Evolutionary conservation across 2,888 invertebrate species (phyloP), one percentile per base, ranked within the genome.

Genomic region (Rhorus exstirpatorius): DNA sequence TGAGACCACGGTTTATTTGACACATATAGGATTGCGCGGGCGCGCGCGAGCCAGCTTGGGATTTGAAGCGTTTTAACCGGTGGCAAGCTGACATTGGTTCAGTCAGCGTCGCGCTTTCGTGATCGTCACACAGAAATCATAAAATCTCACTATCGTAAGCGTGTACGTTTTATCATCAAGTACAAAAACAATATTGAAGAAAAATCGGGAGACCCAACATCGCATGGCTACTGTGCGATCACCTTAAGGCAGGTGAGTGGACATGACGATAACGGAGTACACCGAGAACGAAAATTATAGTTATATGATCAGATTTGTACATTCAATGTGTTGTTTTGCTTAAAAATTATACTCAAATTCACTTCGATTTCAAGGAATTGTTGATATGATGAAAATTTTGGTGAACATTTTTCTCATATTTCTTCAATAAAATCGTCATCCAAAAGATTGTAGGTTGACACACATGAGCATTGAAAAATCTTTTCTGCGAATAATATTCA

Each of bases 101-200:
- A 90, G 90, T 90, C 79, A 77, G 81, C 85, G 84, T 80, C 82
- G 86, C 86, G 88, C 88, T 85, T 83, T 87, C 87, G 86, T 79
- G 58, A 38, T 85, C 83, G 87, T 81, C 72, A 76, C 72, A 76
- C 67, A 83, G 79, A 67, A 67, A 53, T 8, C 72, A 35, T 8
- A 21, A 49, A 49, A 35, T 72, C 60, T 31, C 14, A 19, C 61
- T 65, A n/a, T 70, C 41, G 31, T n/a, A 14, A 55, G 19, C 41
- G 17, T 19, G 6, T 10, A 58, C 51, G 49, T 41, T 10, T 10
- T 53, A 35, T 14, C 6, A 10, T 67, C 4, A 7, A 35, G 35
- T 44, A 1, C 14, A 31, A 38, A 19, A 14, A 2, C 3, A 17
- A 53, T 38, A 17, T 4, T 10, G 19, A 10, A 10, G 4, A 8